phyloP scores from a whole-genome alignment of 1,140 invertebrate genomes.

The Neelides sp. region DNA sequence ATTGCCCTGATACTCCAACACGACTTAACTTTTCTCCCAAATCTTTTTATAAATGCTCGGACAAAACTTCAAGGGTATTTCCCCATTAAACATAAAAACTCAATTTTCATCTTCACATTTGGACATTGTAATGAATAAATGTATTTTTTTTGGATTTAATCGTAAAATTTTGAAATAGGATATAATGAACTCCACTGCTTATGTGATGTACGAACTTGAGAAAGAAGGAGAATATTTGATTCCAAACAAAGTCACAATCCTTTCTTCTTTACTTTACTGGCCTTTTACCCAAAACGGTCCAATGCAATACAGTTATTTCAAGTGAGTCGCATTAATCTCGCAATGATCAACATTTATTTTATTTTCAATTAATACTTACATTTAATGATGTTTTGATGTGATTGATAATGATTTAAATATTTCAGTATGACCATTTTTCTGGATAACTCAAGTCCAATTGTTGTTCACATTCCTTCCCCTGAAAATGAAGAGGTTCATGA shows the following conservation, averaged over 20 bases:
- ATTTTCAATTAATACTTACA: too few relatives aligned
- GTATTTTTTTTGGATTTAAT: slow-evolving; percentile 1
- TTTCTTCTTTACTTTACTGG: slow-evolving; percentile 29
- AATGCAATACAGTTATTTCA: slow-evolving; percentile 25
- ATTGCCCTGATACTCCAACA: slow-evolving; percentile 23
- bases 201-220: slow-evolving; percentile 23
- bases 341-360: too few relatives aligned
- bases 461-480: slow-evolving; percentile 1
- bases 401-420: not conserved
- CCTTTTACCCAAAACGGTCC: slow-evolving; percentile 23
- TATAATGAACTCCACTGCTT: slow-evolving; percentile 24
- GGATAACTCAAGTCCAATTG: not conserved
- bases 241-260: slow-evolving; percentile 12
- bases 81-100: not conserved
- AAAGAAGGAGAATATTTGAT: not conserved
- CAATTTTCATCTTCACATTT: too few relatives aligned
- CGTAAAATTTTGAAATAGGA: slow-evolving; percentile 12
- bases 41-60: slow-evolving; percentile 16
- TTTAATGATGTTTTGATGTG: too few relatives aligned
- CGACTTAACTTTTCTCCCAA: slow-evolving; percentile 5
- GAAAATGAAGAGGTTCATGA: slow-evolving; percentile 27
- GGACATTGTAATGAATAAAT: not conserved
- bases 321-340: slow-evolving; percentile 15
- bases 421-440: slow-evolving; percentile 23
- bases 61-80: slow-evolving; percentile 19